These are phyloP conservation scores for Atethmia centrago DNA, from an alignment of 2,888 invertebrate species.

Conservation along the genomic window DNA sequence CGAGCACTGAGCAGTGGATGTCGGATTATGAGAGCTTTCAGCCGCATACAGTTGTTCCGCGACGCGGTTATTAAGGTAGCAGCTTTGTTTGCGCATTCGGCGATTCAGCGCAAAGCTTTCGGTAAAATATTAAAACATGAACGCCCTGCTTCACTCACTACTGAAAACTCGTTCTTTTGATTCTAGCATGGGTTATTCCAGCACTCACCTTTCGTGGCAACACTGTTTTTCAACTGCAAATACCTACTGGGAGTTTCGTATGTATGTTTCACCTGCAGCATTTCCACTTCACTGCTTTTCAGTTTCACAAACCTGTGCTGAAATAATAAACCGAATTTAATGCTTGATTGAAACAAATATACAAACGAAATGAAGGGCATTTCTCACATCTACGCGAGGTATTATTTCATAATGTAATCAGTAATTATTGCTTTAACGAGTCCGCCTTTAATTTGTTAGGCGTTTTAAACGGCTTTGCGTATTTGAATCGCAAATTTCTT, in stretches of 20 bases:
- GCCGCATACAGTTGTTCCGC: constrained; percentile 76
- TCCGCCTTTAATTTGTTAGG: constrained; percentile 90
- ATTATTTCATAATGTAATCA: constrained; percentile 89
- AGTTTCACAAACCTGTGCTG: constrained; percentile 11
- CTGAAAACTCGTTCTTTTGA: constrained; percentile 70
- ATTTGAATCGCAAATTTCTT: constrained; percentile 91
- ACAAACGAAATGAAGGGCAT: constrained; percentile 56
- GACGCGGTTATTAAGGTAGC: constrained; percentile 85
- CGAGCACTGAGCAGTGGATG: constrained; percentile 71
- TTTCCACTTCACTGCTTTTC: constrained; percentile 35
- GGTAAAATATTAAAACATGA: constrained; percentile 87
- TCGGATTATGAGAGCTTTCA: constrained; percentile 86
- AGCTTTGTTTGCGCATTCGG: constrained; percentile 86
- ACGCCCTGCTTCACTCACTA: constrained; percentile 74
- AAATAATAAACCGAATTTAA: constrained; percentile 31
- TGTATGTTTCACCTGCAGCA: constrained; percentile 32
- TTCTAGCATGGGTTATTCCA: constrained; percentile 55
- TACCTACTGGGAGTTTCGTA: constrained; percentile 23
- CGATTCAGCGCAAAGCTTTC: constrained; percentile 81
- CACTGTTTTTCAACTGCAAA: constrained; percentile 53
- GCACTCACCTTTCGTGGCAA: constrained; percentile 55
- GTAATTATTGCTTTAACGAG: constrained; percentile 90
- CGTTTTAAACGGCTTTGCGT: constrained; percentile 90
- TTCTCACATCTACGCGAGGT: constrained; percentile 72
- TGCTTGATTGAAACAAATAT: constrained; percentile 52